Evolutionary conservation across 1,140 invertebrate genomes (phyloP).

Genomic region (Himalopsyche phryganea): DNA sequence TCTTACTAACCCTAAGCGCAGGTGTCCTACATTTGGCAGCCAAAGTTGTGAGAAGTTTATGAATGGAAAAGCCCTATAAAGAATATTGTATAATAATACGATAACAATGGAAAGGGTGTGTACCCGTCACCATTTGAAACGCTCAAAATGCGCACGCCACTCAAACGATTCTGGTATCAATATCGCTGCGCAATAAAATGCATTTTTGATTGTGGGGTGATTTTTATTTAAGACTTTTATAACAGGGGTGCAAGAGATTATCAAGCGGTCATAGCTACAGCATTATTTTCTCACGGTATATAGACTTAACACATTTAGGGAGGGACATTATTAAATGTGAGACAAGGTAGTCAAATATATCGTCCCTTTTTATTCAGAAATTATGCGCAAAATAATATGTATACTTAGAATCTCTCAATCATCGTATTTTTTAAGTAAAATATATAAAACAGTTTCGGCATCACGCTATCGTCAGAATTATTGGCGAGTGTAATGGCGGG

Average conservation of each 20-base stretch:
- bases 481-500: no score
- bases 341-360: no score
- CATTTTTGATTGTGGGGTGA: conserved; percentile 1
- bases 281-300: conserved; percentile 28
- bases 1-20: no score
- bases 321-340: no score
- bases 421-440: no score
- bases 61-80: conserved; percentile 26
- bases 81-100: conserved; percentile 28
- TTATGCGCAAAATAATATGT: no score
- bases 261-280: conserved; percentile 22
- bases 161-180: neutral
- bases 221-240: neutral
- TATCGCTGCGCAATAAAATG: neutral
- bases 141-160: neutral
- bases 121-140: conserved; percentile 1
- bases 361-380: no score
- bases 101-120: conserved; percentile 30
- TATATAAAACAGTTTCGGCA: no score
- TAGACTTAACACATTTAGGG: no score
- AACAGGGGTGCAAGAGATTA: conserved; percentile 8
- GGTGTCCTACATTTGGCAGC: conserved; percentile 26
- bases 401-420: no score
- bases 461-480: no score
- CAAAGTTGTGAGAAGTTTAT: conserved; percentile 4